phyloP scores from a whole-genome alignment of 35 echinoderm and acorn worm species.

The Ptychodera flava region DNA sequence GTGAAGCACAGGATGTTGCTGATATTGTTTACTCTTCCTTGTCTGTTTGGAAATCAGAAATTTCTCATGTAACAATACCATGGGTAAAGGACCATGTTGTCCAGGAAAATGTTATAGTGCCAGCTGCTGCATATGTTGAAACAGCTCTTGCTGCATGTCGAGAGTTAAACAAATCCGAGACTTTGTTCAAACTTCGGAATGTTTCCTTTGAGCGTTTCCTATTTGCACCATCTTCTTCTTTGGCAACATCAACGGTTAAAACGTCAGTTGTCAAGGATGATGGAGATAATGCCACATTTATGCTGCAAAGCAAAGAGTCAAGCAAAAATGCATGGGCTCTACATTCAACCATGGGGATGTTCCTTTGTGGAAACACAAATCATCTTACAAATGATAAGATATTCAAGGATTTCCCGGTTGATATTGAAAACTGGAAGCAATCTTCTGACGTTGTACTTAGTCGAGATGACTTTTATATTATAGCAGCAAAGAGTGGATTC shows the following conservation, averaged over 20 bases:
- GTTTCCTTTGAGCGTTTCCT: slow-evolving; percentile 28
- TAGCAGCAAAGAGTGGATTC: neutral
- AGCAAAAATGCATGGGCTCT: slow-evolving; percentile 15
- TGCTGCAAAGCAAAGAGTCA: neutral
- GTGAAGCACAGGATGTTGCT: slow-evolving; percentile 1
- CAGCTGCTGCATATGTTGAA: slow-evolving; percentile 37
- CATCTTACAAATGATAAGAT: neutral
- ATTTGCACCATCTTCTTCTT: slow-evolving; percentile 8
- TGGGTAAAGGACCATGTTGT: slow-evolving; percentile 40
- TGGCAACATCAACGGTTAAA: neutral
- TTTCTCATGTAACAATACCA: slow-evolving; percentile 11
- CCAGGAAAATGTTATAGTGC: slow-evolving; percentile 13
- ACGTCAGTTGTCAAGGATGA: slow-evolving; percentile 15
- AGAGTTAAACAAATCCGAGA: neutral
- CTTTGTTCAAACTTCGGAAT: neutral
- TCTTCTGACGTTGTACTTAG: neutral
- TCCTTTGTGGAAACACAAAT: neutral
- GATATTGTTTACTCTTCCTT: neutral
- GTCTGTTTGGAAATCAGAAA: slow-evolving; percentile 13
- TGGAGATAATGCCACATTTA: neutral
- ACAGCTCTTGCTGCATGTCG: slow-evolving; percentile 23
- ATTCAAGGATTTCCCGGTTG: neutral
- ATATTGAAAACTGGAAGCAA: neutral
- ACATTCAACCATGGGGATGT: slow-evolving; percentile 6
- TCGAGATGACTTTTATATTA: neutral